These are phyloP conservation scores for Reticulitermes speratus DNA, from an alignment of 1,140 invertebrate species.

Conservation along the genomic window DNA sequence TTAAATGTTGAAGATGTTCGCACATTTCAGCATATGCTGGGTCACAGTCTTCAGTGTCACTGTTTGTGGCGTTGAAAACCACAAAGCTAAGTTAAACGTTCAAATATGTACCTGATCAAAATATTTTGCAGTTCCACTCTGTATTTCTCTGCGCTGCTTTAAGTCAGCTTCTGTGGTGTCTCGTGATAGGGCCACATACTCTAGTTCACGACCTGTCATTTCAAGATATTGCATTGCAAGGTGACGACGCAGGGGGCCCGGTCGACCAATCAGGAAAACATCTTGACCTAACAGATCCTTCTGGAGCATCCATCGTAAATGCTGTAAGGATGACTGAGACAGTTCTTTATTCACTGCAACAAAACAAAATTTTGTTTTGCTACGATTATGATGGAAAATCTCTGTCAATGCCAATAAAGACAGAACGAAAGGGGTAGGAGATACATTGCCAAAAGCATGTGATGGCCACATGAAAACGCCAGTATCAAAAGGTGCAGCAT, in stretches of 20 bases:
- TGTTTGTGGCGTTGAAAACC: too few species aligned
- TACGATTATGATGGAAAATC: slow-evolving; percentile 30
- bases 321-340: slow-evolving; percentile 73
- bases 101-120: slow-evolving; percentile 76
- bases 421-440: slow-evolving; percentile 8
- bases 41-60: too few species aligned
- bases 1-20: too few species aligned
- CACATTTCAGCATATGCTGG: too few species aligned
- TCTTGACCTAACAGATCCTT: slow-evolving; percentile 92
- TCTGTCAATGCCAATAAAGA: slow-evolving; percentile 27
- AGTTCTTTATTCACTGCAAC: slow-evolving; percentile 54
- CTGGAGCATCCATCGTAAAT: slow-evolving; percentile 92
- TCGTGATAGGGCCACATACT: slow-evolving; percentile 90
- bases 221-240: slow-evolving; percentile 87
- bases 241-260: slow-evolving; percentile 75
- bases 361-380: slow-evolving; percentile 23
- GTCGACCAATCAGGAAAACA: slow-evolving; percentile 90
- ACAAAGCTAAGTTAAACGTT: too few species aligned
- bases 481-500: too few species aligned
- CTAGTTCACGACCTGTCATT: slow-evolving; percentile 83
- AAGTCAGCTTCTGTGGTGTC: slow-evolving; percentile 97
- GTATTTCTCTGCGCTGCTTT: slow-evolving; percentile 93
- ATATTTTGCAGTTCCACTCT: slow-evolving; percentile 82
- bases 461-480: too few species aligned
- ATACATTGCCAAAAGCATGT: too few species aligned